Evolutionary conservation across 2,888 invertebrate species (phyloP).

Genomic region (Dolomedes plantarius): DNA sequence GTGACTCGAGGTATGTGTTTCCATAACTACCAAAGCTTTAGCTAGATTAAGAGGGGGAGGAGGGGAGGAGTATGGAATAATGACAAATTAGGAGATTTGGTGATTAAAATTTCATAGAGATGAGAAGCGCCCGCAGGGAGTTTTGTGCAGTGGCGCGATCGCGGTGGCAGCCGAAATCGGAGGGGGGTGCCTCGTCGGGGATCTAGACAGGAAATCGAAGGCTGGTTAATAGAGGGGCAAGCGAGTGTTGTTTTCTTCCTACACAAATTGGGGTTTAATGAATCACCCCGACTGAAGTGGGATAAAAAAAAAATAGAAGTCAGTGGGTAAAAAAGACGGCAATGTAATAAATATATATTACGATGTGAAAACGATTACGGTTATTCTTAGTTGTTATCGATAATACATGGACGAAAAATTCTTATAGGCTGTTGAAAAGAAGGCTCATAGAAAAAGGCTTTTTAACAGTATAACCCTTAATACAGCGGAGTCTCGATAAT

Average conservation of each 20-base stretch:
- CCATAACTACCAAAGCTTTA: constrained; percentile 60
- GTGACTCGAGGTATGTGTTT: constrained; percentile 34
- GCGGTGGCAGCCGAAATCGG: background rate
- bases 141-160: background rate
- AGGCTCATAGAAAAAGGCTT: no score
- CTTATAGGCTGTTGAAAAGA: no score
- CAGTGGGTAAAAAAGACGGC: no score
- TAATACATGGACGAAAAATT: no score
- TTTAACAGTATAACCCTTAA: no score
- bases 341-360: no score
- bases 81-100: constrained; percentile 42
- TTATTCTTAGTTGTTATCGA: no score
- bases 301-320: no score
- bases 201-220: background rate
- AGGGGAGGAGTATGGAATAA: constrained; percentile 9
- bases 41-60: constrained; percentile 4
- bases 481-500: no score
- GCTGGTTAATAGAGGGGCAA: background rate
- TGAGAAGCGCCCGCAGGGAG: background rate
- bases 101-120: constrained; percentile 55
- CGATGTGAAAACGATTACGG: no score
- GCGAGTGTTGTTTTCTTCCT: background rate
- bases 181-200: no score
- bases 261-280: background rate
- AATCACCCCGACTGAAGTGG: no score